Evolutionary conservation across 2,888 invertebrate species (phyloP).

Genomic region (Trachelus troglodyta): DNA sequence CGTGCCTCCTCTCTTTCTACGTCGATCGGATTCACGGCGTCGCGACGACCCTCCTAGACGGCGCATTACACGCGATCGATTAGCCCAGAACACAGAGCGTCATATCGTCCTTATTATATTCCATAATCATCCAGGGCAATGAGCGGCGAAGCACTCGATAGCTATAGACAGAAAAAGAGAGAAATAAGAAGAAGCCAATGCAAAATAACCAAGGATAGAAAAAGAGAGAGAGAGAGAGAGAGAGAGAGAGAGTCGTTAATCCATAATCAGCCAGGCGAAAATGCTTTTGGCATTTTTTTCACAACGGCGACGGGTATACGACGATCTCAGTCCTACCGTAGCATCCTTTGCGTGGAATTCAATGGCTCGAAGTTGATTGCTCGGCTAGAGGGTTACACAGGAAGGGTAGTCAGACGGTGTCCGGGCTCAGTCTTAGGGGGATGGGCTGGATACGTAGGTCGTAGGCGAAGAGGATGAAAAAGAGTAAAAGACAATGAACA

Average conservation of each 20-base stretch:
- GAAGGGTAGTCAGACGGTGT: constrained; percentile 4
- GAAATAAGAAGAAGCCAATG: not conserved
- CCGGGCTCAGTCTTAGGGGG: constrained; percentile 17
- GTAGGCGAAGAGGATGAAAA: not conserved
- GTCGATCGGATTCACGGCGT: not conserved
- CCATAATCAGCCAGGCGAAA: not conserved
- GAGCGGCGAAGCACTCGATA: not conserved
- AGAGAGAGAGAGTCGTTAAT: not conserved
- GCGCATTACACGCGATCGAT: not conserved
- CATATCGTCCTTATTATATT: not conserved
- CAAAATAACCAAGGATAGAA: not conserved
- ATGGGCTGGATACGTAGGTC: not conserved
- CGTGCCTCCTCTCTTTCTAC: not conserved
- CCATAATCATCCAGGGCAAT: not conserved
- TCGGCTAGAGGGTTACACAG: not conserved
- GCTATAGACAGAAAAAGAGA: not conserved
- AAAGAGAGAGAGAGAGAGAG: not conserved
- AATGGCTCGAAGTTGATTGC: constrained; percentile 2
- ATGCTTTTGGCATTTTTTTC: not conserved
- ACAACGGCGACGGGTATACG: not conserved
- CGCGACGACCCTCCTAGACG: not conserved
- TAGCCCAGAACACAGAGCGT: not conserved
- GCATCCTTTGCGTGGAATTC: not conserved
- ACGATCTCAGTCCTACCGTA: not conserved
- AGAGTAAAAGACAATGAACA: not conserved